These are phyloP conservation scores for Pholis gunnellus DNA, from an alignment of 2,113 vertebrate species.

Conservation along the genomic window DNA sequence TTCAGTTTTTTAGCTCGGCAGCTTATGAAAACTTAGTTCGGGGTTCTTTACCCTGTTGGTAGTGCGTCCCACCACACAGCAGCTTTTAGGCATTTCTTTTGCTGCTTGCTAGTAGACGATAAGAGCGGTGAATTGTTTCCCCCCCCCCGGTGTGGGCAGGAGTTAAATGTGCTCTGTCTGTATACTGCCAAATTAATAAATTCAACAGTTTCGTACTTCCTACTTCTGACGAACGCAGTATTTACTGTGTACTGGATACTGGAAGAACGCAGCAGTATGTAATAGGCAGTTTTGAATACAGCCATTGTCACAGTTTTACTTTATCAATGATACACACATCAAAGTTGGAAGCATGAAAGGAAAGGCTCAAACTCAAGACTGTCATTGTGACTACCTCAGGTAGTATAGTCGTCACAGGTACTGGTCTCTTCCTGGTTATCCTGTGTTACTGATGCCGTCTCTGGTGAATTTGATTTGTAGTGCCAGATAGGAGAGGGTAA, in stretches of 20 bases:
- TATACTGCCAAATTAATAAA: not conserved
- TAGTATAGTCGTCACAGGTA: not conserved
- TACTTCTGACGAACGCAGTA: not conserved
- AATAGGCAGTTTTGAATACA: not conserved
- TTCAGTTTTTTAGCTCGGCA: not conserved
- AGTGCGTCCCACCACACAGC: not conserved
- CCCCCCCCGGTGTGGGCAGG: not conserved
- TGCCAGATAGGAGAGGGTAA: constrained; percentile 42
- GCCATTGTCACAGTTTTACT: not conserved
- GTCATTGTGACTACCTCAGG: too few relatives aligned
- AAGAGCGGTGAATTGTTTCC: not conserved
- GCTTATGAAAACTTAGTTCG: not conserved
- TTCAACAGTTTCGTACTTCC: not conserved
- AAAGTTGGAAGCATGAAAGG: not conserved
- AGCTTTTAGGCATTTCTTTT: not conserved
- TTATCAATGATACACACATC: not conserved
- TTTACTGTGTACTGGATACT: not conserved
- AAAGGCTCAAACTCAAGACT: not conserved
- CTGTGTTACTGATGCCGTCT: constrained; percentile 8
- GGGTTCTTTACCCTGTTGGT: not conserved
- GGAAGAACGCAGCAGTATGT: not conserved
- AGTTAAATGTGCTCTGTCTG: not conserved
- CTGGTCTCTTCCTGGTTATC: not conserved
- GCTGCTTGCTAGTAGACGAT: not conserved
- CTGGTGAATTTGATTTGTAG: constrained; percentile 18